These are phyloP conservation scores for Pandemis heparana DNA, from an alignment of 2,888 invertebrate genomes.

Conservation along the genomic window DNA sequence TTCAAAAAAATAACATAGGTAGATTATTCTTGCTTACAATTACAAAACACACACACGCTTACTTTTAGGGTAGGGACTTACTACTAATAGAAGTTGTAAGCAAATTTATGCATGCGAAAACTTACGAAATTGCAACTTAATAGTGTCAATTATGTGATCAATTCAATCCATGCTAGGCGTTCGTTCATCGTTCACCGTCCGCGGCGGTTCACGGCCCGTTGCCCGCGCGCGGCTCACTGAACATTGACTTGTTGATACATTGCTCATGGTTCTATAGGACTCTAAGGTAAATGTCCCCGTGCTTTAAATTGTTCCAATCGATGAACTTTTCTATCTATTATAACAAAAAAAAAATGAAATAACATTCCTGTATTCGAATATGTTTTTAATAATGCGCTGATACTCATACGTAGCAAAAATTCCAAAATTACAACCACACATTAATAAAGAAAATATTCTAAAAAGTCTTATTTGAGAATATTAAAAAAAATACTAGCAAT, in stretches of 20 bases:
- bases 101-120: not conserved
- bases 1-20: too few relatives aligned
- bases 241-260: conserved; percentile 41
- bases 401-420: not conserved
- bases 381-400: not conserved
- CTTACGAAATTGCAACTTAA: not conserved
- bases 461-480: not conserved
- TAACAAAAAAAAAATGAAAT: not conserved
- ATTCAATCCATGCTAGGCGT: conserved; percentile 14
- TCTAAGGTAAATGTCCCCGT: conserved; percentile 26
- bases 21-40: too few relatives aligned
- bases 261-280: conserved; percentile 32
- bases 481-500: too few relatives aligned
- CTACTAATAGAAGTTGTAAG: too few relatives aligned
- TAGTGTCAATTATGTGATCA: conserved; percentile 4
- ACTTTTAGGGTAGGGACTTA: too few relatives aligned
- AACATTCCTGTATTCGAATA: not conserved
- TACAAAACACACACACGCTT: too few relatives aligned
- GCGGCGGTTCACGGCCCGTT: conserved; percentile 26
- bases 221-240: conserved; percentile 30
- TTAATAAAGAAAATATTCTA: not conserved
- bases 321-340: not conserved
- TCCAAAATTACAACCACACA: not conserved
- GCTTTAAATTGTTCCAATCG: not conserved
- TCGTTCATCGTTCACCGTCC: conserved; percentile 32